Conservation (phyloP, 2,113 vertebrate species). For the Lycaon pictus region DNA sequence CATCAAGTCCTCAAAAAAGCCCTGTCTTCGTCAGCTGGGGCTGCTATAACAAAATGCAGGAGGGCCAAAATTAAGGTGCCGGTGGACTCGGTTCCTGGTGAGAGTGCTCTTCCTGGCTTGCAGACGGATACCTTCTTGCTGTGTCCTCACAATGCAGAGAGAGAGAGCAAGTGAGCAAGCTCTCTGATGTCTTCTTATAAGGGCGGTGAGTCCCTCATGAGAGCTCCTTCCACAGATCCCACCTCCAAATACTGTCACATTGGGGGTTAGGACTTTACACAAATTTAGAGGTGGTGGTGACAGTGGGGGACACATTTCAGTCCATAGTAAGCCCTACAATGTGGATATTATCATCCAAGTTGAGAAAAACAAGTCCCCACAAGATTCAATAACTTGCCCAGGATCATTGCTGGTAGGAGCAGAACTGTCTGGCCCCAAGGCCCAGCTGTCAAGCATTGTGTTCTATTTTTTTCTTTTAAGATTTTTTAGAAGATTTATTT, state of each 20-base stretch:
- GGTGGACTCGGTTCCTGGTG: background rate
- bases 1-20: background rate
- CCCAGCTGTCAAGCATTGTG: background rate
- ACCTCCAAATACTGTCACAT: background rate
- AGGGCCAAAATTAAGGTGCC: background rate
- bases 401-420: background rate
- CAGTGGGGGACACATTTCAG: background rate
- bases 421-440: background rate
- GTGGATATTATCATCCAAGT: background rate
- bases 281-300: background rate
- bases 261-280: background rate
- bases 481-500: background rate
- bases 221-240: background rate
- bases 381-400: background rate
- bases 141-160: background rate
- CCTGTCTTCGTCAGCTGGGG: background rate
- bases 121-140: background rate
- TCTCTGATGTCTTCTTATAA: background rate
- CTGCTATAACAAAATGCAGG: background rate
- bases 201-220: background rate
- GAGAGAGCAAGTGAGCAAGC: background rate
- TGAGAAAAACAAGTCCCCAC: background rate
- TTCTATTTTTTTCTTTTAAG: background rate
- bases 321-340: background rate
- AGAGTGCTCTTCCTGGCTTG: background rate